Base-by-base conservation (phyloP, 1,140 invertebrate genomes). In the Aphis gossypii region DNA sequence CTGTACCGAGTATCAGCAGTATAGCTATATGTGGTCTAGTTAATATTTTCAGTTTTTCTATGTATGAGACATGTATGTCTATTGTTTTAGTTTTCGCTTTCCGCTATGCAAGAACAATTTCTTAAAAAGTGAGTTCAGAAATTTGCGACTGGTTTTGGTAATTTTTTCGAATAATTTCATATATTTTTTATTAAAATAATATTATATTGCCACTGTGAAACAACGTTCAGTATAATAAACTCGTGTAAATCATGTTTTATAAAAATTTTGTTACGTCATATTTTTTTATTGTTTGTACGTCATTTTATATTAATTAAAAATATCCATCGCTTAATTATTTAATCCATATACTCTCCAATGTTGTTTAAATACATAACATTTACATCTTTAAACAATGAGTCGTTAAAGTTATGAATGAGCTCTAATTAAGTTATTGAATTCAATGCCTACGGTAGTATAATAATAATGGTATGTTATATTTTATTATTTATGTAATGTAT, bases 351-450 rank as follows among this genome's bases (percentile, higher is more conserved):
- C 60, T n/a, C 60, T n/a, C n/a, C 60, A 76, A 76, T 35, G 60
- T n/a, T 76, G 30, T 76, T 76, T n/a, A n/a, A 76, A 76, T 76
- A 76, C 60, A 76, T 76, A 76, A 76, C 60, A 76, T 76, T 76
- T 76, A 76, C 60, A 76, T 76, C n/a, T 76, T 76, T n/a, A n/a
- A 76, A 76, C 60, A 76, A 76, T n/a, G 60, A 76, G 60, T 76
- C 60, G 60, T 76, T 76, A 76, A 76, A 76, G 4, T 76, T 76
- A 76, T 76, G 60, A 76, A 76, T 76, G 60, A 76, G 14, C 60
- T 76, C 60, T 76, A 76, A 76, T 76, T 76, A n/a, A 76, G 60
- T 76, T 76, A 76, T 76, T 76, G 60, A 76, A 76, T 76, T 76
- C 30, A 76, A 76, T 76, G n/a, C 30, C 60, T 76, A n/a, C 30